phyloP scores from a whole-genome alignment of 2,797 vertebrate species.

The Tachyglossus aculeatus region DNA sequence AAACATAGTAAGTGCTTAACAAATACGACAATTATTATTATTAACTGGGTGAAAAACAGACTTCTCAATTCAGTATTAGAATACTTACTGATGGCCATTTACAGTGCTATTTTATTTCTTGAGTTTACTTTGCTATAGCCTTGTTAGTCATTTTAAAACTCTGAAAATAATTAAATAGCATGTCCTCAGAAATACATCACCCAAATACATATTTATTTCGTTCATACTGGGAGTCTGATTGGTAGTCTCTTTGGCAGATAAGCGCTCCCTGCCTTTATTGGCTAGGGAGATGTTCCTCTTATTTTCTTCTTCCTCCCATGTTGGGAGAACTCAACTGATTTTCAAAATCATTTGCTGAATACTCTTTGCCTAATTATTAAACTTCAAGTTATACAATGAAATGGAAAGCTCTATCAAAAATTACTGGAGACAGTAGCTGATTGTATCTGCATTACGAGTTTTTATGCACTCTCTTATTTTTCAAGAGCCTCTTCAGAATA shows the following conservation, averaged over 20 bases:
- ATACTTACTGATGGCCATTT: too few relatives aligned
- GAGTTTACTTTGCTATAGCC: neutral
- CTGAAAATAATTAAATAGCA: conserved; percentile 1
- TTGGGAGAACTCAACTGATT: neutral
- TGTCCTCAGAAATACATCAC: neutral
- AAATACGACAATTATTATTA: neutral
- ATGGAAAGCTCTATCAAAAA: neutral
- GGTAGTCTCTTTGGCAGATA: conserved; percentile 12
- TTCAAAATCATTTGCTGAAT: conserved; percentile 1
- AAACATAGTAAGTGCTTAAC: neutral
- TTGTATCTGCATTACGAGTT: conserved; percentile 3
- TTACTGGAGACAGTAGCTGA: neutral
- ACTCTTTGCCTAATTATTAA: neutral
- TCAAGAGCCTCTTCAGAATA: neutral
- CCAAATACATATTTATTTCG: conserved; percentile 4
- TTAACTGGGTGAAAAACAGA: too few relatives aligned
- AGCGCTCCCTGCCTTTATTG: neutral
- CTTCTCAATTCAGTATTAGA: too few relatives aligned
- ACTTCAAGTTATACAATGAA: neutral
- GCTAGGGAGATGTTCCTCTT: neutral
- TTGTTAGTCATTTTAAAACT: neutral
- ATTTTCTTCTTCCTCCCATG: conserved; percentile 3
- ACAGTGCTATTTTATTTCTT: too few relatives aligned
- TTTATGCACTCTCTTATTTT: conserved; percentile 1
- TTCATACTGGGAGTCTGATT: neutral